Evolutionary conservation across 1,140 invertebrate genomes (phyloP).

Genomic region (Pemphigus obesinymphae): DNA sequence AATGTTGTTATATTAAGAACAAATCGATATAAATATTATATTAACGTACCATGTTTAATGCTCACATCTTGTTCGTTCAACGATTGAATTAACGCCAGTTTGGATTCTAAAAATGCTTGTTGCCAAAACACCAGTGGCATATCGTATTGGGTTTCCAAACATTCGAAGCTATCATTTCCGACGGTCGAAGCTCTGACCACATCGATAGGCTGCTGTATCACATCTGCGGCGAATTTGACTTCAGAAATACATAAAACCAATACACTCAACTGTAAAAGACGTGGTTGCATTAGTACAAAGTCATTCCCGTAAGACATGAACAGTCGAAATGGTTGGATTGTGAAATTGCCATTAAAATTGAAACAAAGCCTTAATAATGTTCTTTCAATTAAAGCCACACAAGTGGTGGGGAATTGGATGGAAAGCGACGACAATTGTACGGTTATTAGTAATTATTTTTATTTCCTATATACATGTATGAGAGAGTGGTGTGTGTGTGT

Average conservation of each 20-base stretch:
- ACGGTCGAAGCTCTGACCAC: neutral
- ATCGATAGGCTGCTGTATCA: neutral
- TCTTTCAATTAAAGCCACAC: constrained; percentile 19
- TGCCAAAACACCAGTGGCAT: constrained; percentile 25
- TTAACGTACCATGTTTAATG: neutral
- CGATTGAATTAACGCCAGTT: neutral
- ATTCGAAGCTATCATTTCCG: neutral
- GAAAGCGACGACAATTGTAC: neutral
- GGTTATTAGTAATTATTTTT: neutral
- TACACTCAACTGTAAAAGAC: neutral
- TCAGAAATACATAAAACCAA: neutral
- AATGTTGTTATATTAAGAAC: no score
- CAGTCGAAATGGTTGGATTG: neutral
- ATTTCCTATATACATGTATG: neutral
- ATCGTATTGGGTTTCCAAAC: neutral
- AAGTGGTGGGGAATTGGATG: neutral
- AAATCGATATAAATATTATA: neutral
- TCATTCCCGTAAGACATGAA: neutral
- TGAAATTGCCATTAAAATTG: neutral
- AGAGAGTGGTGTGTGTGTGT: neutral
- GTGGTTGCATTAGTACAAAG: neutral
- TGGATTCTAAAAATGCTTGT: neutral
- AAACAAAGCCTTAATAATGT: constrained; percentile 19
- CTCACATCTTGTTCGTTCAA: neutral
- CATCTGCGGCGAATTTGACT: neutral